Base-by-base conservation (phyloP, 2,888 invertebrate species). In the Cancer borealis region DNA sequence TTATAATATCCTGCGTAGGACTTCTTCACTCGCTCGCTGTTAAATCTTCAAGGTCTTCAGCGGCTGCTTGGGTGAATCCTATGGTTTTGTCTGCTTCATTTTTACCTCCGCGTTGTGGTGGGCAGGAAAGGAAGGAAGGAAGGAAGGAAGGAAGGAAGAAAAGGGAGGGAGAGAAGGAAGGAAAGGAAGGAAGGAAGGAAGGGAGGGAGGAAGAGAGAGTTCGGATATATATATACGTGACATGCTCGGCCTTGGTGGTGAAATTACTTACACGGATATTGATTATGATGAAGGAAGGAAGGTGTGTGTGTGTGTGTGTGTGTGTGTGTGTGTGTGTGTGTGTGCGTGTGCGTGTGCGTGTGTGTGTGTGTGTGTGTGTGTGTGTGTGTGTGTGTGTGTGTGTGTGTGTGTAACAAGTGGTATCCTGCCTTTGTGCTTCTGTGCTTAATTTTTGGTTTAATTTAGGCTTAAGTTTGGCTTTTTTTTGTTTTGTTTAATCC, bases 291-390 rank as follows among this genome's bases (percentile, higher is more conserved):
- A 21, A 21, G 60, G 12, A 17, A 17, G 12, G 54, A 49, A 49
- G 49, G 49, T 10, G 49, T 10, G 49, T 6, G 54, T 10, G 12
- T 6, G 54, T 54, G 60, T 60, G 60, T 60, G 60, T 60, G 60
- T 60, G 60, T 60, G 60, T 60, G 60, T 60, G 60, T 60, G 60
- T 60, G 60, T 60, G 60, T 60, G 60, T 60, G 60, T 60, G 60
- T 60, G 60, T 60, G 60, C 17, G 60, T 60, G 60, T 60, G 60
- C 17, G 60, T 60, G 21, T 21, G 60, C 17, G 60, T 60, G 60
- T 21, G 60, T 60, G 60, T 60, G 60, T 60, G 60, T 60, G 60
- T 60, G 60, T 60, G 60, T 60, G 60, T 60, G 60, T 60, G 60
- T 60, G 60, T 60, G 60, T 60, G 60, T 60, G 60, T 60, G 60